Evolutionary conservation across 2,113 vertebrate genomes (phyloP).

Genomic region (Sylvietta virens): DNA sequence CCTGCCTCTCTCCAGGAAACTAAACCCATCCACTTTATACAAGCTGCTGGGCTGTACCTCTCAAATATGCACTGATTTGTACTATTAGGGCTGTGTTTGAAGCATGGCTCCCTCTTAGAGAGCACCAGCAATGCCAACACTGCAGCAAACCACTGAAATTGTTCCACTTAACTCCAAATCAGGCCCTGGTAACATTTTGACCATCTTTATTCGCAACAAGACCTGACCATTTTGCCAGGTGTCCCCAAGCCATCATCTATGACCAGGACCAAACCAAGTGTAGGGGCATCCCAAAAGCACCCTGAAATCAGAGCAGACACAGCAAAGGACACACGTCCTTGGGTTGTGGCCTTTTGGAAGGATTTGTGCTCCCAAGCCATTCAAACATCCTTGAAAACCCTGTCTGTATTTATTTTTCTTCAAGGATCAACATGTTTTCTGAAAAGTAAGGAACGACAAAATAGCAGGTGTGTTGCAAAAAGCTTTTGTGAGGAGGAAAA

Average conservation of each 20-base stretch:
- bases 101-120: background rate
- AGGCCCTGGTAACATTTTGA: rapidly evolving
- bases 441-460: background rate
- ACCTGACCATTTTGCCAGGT: background rate
- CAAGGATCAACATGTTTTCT: conserved; percentile 20
- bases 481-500: background rate
- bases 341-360: background rate
- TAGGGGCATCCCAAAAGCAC: background rate
- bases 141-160: background rate
- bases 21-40: background rate
- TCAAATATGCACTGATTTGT: background rate
- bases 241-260: background rate
- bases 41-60: background rate
- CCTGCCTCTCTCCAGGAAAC: background rate
- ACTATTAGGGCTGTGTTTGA: background rate
- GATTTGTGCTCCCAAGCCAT: background rate
- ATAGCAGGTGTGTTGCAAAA: background rate
- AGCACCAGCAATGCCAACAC: background rate
- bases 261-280: background rate
- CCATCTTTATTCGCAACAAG: background rate
- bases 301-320: background rate
- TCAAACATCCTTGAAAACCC: background rate
- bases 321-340: background rate
- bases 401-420: background rate
- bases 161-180: background rate